A percentile compares a stretch with the other conserved stretches of the same genome.
Evolutionary conservation across 37 sponge, comb jelly and placozoan species (phyloP).

Genomic region (Mnemiopsis leidyi): DNA sequence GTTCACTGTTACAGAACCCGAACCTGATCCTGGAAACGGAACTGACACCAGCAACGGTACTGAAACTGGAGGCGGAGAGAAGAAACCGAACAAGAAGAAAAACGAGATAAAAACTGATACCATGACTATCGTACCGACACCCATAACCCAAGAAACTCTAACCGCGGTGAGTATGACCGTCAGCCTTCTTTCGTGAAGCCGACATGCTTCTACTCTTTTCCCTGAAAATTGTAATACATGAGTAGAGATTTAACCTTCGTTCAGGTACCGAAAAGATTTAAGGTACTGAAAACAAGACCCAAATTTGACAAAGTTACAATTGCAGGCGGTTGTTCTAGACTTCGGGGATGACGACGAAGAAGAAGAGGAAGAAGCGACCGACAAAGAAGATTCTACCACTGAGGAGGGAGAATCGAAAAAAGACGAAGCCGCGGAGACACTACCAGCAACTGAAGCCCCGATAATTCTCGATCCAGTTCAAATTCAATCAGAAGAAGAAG

Average conservation of each 20-base stretch:
- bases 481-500: background rate
- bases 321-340: background rate
- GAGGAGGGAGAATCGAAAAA: background rate
- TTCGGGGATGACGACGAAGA: slow-evolving; percentile 8
- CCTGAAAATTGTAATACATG: no score
- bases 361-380: slow-evolving; percentile 29
- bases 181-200: no score
- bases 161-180: background rate
- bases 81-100: background rate
- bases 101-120: slow-evolving; percentile 32
- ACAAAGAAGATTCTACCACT: background rate
- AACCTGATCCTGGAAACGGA: background rate
- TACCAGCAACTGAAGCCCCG: slow-evolving; percentile 13
- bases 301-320: background rate
- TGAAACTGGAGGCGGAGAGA: background rate
- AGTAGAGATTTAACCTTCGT: no score
- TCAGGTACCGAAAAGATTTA: no score
- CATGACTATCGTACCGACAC: slow-evolving; percentile 8
- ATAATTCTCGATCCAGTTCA: background rate
- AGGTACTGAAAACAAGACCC: no score
- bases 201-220: no score
- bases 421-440: background rate
- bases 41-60: background rate
- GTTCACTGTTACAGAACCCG: background rate
- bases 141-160: background rate